phyloP scores from a whole-genome alignment of 2,113 vertebrate species.

The Brachionichthys hirsutus region DNA sequence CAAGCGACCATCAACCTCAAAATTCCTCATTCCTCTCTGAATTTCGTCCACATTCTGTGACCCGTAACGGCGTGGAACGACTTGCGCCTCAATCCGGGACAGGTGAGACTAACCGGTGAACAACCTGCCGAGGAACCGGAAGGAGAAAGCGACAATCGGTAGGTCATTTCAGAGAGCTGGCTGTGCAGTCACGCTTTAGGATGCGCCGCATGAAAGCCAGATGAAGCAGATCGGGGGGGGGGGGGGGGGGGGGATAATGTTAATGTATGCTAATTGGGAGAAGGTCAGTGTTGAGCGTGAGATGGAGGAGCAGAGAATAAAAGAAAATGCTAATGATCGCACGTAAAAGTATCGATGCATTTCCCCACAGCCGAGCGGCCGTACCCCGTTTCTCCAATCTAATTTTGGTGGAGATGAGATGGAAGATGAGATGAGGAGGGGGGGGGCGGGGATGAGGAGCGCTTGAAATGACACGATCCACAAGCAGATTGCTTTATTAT shows the following conservation, averaged over 20 bases:
- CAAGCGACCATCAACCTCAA: conserved; percentile 3
- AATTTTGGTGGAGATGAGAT: conserved; percentile 71
- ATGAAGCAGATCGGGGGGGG: conserved; percentile 43
- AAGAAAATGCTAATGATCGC: conserved; percentile 5
- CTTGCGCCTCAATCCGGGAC: conserved; percentile 32
- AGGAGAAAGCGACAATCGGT: conserved; percentile 59
- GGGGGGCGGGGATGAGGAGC: conserved; percentile 38
- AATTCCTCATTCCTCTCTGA: conserved; percentile 9
- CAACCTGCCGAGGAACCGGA: conserved; percentile 52
- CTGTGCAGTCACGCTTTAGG: conserved; percentile 29
- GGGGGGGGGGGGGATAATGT: conserved; percentile 40
- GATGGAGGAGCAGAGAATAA: conserved; percentile 9
- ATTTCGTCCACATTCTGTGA: conserved; percentile 34
- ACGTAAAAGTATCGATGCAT: background rate
- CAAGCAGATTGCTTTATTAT: conserved; percentile 74
- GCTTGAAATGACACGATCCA: conserved; percentile 70
- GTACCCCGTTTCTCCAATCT: conserved; percentile 52
- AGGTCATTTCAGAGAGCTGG: conserved; percentile 63
- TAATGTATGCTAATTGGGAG: conserved; percentile 52
- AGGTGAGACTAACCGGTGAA: conserved; percentile 59
- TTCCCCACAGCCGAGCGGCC: conserved; percentile 1
- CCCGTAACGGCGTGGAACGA: conserved; percentile 29
- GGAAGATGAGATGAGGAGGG: conserved; percentile 58
- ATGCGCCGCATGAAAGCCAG: conserved; percentile 37
- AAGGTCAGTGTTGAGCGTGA: conserved; percentile 28